These are phyloP conservation scores for Phenganax stokvisi DNA, from an alignment of 92 coral and sea anemone species.

Conservation along the genomic window DNA sequence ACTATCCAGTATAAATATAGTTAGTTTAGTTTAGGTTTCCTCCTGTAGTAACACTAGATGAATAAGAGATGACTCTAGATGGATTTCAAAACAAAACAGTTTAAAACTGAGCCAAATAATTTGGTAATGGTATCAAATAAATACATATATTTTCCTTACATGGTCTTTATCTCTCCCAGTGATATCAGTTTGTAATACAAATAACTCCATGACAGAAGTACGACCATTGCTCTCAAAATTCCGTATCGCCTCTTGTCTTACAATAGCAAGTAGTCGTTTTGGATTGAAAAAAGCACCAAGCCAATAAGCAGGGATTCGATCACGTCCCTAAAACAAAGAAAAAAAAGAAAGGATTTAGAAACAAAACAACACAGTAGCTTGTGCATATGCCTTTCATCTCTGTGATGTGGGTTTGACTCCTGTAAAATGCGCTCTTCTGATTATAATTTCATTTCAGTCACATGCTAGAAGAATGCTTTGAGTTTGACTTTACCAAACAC, in stretches of 20 bases:
- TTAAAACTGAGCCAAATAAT: no score
- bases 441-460: no score
- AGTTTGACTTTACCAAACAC: background rate
- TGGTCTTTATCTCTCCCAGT: constrained; percentile 99
- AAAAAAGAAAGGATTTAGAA: background rate
- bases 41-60: no score
- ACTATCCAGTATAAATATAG: no score
- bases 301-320: constrained; percentile 97
- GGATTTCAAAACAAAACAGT: no score
- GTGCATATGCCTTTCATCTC: background rate
- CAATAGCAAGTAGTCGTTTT: constrained; percentile 75
- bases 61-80: no score
- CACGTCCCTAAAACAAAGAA: constrained; percentile 67
- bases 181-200: constrained; percentile 94
- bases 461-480: background rate
- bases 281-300: constrained; percentile 96
- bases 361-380: background rate
- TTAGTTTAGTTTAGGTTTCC: no score
- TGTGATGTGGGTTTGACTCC: no score
- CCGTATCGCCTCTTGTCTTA: constrained; percentile 95
- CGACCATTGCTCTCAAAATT: constrained; percentile 61
- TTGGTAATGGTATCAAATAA: background rate
- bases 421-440: no score
- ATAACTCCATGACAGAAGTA: constrained; percentile 68
- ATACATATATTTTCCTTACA: constrained; percentile 49